Conservation (phyloP, 2,113 vertebrate genomes). For the Lipotes vexillifer region DNA sequence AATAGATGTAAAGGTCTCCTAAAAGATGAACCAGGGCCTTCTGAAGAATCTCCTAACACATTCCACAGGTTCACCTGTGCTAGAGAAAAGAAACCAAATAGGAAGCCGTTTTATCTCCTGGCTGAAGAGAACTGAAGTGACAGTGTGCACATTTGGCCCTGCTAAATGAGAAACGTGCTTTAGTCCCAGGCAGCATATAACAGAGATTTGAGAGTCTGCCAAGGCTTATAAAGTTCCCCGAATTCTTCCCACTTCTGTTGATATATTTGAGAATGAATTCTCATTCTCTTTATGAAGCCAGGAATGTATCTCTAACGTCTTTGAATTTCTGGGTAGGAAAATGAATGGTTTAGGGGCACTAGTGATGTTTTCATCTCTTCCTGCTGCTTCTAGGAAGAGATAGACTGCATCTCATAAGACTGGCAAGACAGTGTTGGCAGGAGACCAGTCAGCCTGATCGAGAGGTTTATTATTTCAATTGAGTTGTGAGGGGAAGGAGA, state of each 20-base stretch:
- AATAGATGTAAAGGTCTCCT: background rate
- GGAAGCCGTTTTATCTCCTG: background rate
- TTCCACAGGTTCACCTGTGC: background rate
- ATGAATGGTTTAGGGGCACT: constrained; percentile 59
- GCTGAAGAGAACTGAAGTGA: background rate
- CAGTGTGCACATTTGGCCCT: background rate
- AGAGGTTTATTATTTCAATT: constrained; percentile 69
- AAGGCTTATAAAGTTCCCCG: constrained; percentile 5
- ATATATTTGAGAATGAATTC: constrained; percentile 48
- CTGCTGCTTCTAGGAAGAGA: constrained; percentile 52
- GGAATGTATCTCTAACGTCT: constrained; percentile 25
- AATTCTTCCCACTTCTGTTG: constrained; percentile 36
- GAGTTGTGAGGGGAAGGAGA: constrained; percentile 60
- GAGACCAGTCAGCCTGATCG: constrained; percentile 59
- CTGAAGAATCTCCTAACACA: background rate
- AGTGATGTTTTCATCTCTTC: constrained; percentile 63
- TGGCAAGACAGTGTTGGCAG: constrained; percentile 55
- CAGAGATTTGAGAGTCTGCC: constrained; percentile 44
- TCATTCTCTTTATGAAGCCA: constrained; percentile 55
- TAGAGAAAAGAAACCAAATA: background rate
- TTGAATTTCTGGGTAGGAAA: constrained; percentile 58
- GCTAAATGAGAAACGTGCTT: constrained; percentile 20
- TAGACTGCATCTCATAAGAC: constrained; percentile 60
- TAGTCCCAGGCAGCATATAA: constrained; percentile 30
- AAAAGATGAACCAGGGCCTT: background rate